Percentiles rank a stretch among this genome's conserved stretches.
Conservation (phyloP, 2,113 vertebrate species). For the Halichoeres trimaculatus region DNA sequence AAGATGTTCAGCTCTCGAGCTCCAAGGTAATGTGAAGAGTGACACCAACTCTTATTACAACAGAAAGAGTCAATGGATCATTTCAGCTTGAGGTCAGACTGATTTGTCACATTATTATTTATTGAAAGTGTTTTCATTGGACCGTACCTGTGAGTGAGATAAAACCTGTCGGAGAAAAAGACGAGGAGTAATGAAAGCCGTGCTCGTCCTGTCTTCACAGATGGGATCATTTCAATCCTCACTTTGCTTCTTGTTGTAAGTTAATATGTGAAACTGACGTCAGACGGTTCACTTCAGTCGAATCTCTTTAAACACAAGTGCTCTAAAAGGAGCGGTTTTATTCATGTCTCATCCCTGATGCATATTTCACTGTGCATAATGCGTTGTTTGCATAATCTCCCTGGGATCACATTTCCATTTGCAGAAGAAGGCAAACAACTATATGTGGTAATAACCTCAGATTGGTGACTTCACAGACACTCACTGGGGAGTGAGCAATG, state of each 20-base stretch:
- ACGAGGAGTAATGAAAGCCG: no score
- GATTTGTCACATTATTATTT: not conserved
- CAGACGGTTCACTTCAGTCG: not conserved
- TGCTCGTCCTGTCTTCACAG: not conserved
- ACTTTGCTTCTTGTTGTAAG: not conserved
- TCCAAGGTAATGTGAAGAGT: not conserved
- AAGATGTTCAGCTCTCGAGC: not conserved
- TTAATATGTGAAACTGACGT: not conserved
- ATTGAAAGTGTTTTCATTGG: not conserved
- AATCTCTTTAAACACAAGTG: not conserved
- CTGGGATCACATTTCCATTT: constrained; percentile 36
- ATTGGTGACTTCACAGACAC: constrained; percentile 17
- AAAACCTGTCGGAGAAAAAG: not conserved
- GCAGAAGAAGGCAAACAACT: constrained; percentile 37
- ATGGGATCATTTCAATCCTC: not conserved
- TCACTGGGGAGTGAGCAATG: constrained; percentile 3
- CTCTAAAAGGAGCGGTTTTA: not conserved
- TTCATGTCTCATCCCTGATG: constrained; percentile 25
- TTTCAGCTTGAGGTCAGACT: not conserved
- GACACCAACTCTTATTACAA: not conserved
- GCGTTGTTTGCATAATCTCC: constrained; percentile 6
- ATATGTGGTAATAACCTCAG: constrained; percentile 31
- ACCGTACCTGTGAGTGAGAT: not conserved
- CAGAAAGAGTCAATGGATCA: not conserved
- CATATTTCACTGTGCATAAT: constrained; percentile 5